A percentile compares a stretch with the other conserved stretches of the same genome.
Conservation (phyloP, 2,113 vertebrate genomes). For the Mobula birostris region DNA sequence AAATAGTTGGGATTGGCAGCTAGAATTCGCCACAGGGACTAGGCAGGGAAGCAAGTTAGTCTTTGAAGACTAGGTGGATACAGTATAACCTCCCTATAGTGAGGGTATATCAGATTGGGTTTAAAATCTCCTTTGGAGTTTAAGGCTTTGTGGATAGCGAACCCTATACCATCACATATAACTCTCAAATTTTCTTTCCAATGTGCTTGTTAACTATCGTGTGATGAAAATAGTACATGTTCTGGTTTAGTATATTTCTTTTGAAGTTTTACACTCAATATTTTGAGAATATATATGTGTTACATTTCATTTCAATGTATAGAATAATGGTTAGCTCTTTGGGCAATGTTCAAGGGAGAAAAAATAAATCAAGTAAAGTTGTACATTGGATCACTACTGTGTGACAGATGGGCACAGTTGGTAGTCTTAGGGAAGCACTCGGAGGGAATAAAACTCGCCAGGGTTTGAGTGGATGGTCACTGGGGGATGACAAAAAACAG, state of each 20-base stretch:
- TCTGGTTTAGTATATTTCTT: neutral
- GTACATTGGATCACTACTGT: neutral
- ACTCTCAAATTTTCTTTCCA: neutral
- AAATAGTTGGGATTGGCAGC: too few relatives aligned
- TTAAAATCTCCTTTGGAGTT: neutral
- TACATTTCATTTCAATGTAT: neutral
- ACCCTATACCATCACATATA: neutral
- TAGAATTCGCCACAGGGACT: too few relatives aligned
- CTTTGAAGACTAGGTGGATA: too few relatives aligned
- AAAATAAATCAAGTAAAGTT: neutral
- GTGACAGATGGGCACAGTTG: neutral
- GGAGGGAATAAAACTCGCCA: neutral
- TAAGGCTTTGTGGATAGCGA: neutral
- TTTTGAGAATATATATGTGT: neutral
- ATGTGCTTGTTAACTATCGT: neutral
- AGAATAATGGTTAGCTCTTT: too few relatives aligned
- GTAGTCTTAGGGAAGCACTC: neutral
- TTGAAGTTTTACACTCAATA: neutral
- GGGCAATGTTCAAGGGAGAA: neutral
- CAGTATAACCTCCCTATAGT: too few relatives aligned
- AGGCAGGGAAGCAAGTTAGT: too few relatives aligned
- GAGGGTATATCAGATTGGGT: too few relatives aligned
- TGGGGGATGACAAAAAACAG: neutral
- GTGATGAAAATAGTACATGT: neutral
- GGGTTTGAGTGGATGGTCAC: neutral